phyloP scores from a whole-genome alignment of 2,797 vertebrate species.

The Danio aesculapii region DNA sequence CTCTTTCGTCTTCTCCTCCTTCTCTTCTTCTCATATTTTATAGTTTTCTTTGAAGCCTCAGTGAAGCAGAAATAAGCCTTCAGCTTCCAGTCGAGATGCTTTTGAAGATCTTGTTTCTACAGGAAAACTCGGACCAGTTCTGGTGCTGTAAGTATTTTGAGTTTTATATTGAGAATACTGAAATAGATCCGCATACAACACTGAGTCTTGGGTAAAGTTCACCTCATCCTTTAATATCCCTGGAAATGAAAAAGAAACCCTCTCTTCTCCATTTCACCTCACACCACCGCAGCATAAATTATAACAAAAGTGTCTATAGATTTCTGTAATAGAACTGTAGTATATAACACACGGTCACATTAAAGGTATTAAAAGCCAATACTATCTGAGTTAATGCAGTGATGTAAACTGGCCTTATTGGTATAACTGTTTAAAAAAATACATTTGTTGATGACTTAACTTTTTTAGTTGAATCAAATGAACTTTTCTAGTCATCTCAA shows the following conservation, averaged over 20 bases:
- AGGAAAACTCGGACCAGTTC: slow-evolving; percentile 8
- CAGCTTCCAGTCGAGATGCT: background rate
- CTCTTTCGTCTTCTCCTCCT: background rate
- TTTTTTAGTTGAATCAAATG: too few relatives aligned
- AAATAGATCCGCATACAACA: slow-evolving; percentile 28
- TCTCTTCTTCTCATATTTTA: slow-evolving; percentile 5
- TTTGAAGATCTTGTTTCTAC: slow-evolving; percentile 9
- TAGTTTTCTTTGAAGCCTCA: background rate
- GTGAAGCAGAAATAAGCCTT: slow-evolving; percentile 18
- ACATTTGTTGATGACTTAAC: too few relatives aligned
- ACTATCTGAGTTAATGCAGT: background rate
- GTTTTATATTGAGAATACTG: slow-evolving; percentile 32
- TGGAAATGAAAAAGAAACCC: slow-evolving; percentile 26
- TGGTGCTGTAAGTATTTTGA: background rate
- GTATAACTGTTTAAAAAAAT: too few relatives aligned
- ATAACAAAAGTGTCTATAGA: slow-evolving; percentile 6
- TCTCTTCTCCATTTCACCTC: background rate
- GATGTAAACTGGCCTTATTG: background rate
- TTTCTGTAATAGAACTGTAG: slow-evolving; percentile 4
- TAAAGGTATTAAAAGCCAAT: background rate
- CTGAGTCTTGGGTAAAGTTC: slow-evolving; percentile 43
- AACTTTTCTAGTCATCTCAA: too few relatives aligned
- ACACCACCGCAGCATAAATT: background rate
- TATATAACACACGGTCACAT: background rate
- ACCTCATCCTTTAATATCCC: slow-evolving; percentile 35